Evolutionary conservation across 2,888 invertebrate genomes (phyloP).

Genomic region (Troglohyphantes excavatus): DNA sequence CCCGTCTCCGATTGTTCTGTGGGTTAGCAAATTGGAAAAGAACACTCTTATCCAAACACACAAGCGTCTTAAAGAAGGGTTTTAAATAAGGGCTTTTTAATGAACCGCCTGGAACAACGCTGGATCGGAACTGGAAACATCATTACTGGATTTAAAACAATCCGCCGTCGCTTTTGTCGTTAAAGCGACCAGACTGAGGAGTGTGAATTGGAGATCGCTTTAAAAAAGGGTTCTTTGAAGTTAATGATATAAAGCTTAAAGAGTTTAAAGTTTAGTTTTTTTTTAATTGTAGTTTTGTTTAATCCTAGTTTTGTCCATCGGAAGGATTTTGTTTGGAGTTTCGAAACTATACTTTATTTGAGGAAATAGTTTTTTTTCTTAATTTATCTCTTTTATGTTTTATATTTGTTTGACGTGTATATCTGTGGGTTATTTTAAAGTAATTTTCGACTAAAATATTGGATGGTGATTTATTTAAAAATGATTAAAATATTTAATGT

Average conservation of each 20-base stretch:
- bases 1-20: slow-evolving; percentile 1
- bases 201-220: background rate
- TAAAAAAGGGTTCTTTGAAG: background rate
- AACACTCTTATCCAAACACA: background rate
- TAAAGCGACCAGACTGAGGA: slow-evolving; percentile 2
- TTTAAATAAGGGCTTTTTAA: slow-evolving; percentile 46
- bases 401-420: too few relatives aligned
- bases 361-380: too few relatives aligned
- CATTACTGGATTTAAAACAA: slow-evolving; percentile 50
- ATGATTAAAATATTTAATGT: too few relatives aligned
- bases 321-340: background rate
- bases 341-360: too few relatives aligned
- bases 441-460: too few relatives aligned
- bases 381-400: too few relatives aligned
- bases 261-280: slow-evolving; percentile 22
- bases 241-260: slow-evolving; percentile 39
- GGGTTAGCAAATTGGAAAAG: background rate
- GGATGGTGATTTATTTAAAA: too few relatives aligned
- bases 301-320: background rate
- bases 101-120: slow-evolving; percentile 28
- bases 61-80: slow-evolving; percentile 8
- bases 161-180: slow-evolving; percentile 7
- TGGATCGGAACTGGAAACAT: slow-evolving; percentile 50
- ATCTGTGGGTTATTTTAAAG: too few relatives aligned
- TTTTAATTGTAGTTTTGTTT: background rate